Evolutionary conservation across 2,113 vertebrate species (phyloP).

Genomic region (Cisticola juncidis): DNA sequence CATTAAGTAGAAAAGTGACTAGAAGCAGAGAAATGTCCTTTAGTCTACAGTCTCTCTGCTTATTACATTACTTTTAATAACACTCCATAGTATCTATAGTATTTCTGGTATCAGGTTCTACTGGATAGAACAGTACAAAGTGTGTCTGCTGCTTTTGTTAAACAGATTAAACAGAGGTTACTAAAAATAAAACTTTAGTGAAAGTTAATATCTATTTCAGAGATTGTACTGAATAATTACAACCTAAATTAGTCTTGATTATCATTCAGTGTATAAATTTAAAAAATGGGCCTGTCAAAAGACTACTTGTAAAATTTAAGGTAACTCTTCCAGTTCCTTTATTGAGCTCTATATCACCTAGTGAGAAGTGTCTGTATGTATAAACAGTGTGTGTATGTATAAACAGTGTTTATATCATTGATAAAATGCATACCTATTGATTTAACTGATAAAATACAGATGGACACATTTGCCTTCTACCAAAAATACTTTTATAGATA

Average conservation of each 20-base stretch:
- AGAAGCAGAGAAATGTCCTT: not conserved
- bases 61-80: not conserved
- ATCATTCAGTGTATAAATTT: not conserved
- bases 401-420: not conserved
- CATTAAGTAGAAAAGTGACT: not conserved
- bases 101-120: not conserved
- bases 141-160: not conserved
- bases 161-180: not conserved
- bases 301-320: not conserved
- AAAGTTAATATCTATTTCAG: not conserved
- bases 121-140: not conserved
- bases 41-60: not conserved
- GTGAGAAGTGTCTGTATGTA: not conserved
- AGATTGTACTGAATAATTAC: conserved; percentile 31
- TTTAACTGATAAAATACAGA: not conserved
- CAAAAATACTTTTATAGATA: not conserved
- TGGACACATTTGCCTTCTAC: not conserved
- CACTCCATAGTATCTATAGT: not conserved
- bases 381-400: not conserved
- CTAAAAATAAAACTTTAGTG: not conserved
- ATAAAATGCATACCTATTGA: not conserved
- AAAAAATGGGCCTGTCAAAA: not conserved
- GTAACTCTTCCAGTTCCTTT: not conserved
- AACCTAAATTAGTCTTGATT: not conserved
- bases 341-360: not conserved